phyloP scores from a whole-genome alignment of 2,888 invertebrate genomes.

The Sisyra nigra region DNA sequence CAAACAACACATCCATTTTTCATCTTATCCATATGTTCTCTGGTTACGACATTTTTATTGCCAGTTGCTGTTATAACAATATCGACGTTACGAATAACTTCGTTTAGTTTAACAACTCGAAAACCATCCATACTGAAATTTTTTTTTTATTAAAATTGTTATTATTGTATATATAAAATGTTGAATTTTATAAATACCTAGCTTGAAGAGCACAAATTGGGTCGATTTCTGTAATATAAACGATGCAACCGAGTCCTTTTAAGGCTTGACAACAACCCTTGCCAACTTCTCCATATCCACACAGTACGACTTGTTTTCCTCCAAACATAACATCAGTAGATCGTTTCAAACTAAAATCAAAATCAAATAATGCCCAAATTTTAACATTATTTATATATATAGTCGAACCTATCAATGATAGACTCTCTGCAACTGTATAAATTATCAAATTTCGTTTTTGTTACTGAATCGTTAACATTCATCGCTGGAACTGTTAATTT shows the following conservation, averaged over 20 bases:
- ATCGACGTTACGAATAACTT: slow-evolving; percentile 84
- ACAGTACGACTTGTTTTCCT: slow-evolving; percentile 89
- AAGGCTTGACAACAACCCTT: slow-evolving; percentile 93
- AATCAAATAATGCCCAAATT: too few species aligned
- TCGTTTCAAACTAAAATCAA: slow-evolving; percentile 44
- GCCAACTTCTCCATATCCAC: slow-evolving; percentile 95
- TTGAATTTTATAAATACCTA: too few species aligned
- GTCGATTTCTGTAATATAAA: slow-evolving; percentile 88
- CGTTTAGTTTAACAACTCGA: slow-evolving; percentile 85
- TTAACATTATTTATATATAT: too few species aligned
- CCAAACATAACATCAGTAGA: slow-evolving; percentile 96
- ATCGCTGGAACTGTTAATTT: slow-evolving; percentile 92
- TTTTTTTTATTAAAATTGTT: slow-evolving; percentile 1
- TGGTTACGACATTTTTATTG: slow-evolving; percentile 89
- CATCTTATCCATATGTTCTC: slow-evolving; percentile 94
- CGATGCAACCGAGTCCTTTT: slow-evolving; percentile 87
- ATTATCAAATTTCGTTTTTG: slow-evolving; percentile 96
- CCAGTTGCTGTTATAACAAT: slow-evolving; percentile 96
- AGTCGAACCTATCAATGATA: slow-evolving; percentile 57
- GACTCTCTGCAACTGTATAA: slow-evolving; percentile 90
- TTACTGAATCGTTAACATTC: slow-evolving; percentile 97
- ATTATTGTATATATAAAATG: not conserved
- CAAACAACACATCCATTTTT: slow-evolving; percentile 90
- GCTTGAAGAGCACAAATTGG: slow-evolving; percentile 96
- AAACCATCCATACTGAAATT: slow-evolving; percentile 83